A percentile compares a stretch with the other conserved stretches of the same genome.
Conservation (phyloP, 1,140 invertebrate genomes). For the Eumaeus atala region DNA sequence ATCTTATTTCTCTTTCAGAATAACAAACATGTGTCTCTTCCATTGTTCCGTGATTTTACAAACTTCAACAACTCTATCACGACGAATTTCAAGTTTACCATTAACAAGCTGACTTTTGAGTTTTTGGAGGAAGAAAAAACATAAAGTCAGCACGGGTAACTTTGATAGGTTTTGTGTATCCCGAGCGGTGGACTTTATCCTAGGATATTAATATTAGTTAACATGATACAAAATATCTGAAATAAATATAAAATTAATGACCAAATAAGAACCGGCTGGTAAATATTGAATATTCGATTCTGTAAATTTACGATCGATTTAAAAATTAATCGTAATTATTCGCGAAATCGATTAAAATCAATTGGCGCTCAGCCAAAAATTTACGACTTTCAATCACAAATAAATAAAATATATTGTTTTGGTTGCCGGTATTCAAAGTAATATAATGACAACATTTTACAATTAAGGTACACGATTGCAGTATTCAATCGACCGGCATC, state of each 20-base stretch:
- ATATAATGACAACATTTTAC: slow-evolving; percentile 29
- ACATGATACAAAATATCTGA: background rate
- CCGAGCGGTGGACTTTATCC: too few relatives aligned
- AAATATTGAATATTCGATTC: slow-evolving; percentile 8
- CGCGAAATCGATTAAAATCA: slow-evolving; percentile 31
- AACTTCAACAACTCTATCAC: too few relatives aligned
- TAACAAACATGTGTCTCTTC: too few relatives aligned
- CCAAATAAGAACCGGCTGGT: background rate
- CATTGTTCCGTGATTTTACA: too few relatives aligned
- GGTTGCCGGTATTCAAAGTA: slow-evolving; percentile 15
- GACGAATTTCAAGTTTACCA: too few relatives aligned
- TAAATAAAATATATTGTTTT: slow-evolving; percentile 31
- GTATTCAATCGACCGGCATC: slow-evolving; percentile 36
- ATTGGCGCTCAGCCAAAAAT: slow-evolving; percentile 25
- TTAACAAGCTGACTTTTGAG: too few relatives aligned
- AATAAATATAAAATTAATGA: background rate
- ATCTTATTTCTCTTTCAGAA: too few relatives aligned
- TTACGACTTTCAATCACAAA: slow-evolving; percentile 37
- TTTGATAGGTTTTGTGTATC: too few relatives aligned
- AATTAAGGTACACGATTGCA: slow-evolving; percentile 37
- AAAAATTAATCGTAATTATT: slow-evolving; percentile 29
- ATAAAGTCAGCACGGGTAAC: too few relatives aligned
- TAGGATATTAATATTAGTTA: too few relatives aligned
- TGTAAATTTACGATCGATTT: slow-evolving; percentile 14
- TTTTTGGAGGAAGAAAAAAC: too few relatives aligned